Base-by-base conservation (phyloP, 2,797 vertebrate species). In the Furcifer pardalis region DNA sequence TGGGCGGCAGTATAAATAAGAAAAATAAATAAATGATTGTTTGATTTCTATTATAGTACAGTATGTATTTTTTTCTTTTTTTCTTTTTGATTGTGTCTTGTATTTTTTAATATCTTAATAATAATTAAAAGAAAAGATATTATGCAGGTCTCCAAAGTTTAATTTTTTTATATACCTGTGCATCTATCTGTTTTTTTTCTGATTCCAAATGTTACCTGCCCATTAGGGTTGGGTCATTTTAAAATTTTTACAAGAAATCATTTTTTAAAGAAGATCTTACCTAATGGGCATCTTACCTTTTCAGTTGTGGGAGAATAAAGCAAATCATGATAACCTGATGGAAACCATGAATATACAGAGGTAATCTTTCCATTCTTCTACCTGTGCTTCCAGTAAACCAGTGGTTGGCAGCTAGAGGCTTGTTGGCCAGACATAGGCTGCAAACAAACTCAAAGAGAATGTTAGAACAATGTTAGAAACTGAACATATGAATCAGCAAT, bases 251-350 rank as follows among this genome's bases (percentile, higher is more conserved):
- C 9, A 19, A 59, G 21, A n/a, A n/a, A n/a, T n/a, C n/a, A n/a
- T n/a, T n/a, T n/a, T n/a, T n/a, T n/a, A n/a, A n/a, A n/a, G n/a
- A n/a, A n/a, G n/a, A n/a, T n/a, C n/a, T n/a, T n/a, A n/a, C n/a
- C 68, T 76, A 30, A 82, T 30, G 10, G 66, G 72, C 74, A 2
- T 52, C 82, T 30, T 62, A 2, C n/a, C 63, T 49, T 56, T 82
- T 5, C 92, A 98, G 97, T 71, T 98, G 0, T 97, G 97, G 97
- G 42, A 91, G 75, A 97, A 95, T 10, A 86, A 97, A 86, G 93
- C 89, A 72, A 0, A 81, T 0, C 30, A 91, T 73, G 91, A 96
- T 0, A 86, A 90, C 3, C 82, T 96, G 0, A 95, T 96, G 89
- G 94, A 94, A 88, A 15, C 59, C 85, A 56, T 97, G 49, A 72